Base-by-base conservation (phyloP, 1,140 invertebrate species). In the Microplitis demolitor region DNA sequence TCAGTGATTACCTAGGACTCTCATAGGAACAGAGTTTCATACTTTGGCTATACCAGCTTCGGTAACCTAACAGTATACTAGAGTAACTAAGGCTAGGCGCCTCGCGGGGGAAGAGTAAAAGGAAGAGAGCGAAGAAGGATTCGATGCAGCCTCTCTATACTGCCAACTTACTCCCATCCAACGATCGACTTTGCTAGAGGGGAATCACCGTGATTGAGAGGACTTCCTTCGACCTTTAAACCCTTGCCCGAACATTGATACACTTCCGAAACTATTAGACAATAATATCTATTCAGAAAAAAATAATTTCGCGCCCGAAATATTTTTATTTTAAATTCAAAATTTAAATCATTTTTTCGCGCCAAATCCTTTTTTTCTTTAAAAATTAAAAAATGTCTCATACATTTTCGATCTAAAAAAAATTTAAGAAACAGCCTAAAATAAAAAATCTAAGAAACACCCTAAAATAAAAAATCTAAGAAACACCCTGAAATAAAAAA, bases 1-100 rank as follows among this genome's bases (percentile, higher is more conserved):
- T 87, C 83, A 84, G 83, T 87, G 86, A 87, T 87, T 87, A 87
- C 86, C 84, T 84, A 83, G 84, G 85, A 81, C 82, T 87, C 85
- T 86, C 86, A 82, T 80, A 86, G 84, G 83, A 85, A 80, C 35
- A 61, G 62, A 86, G 83, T 86, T 87, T 85, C 85, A 80, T 85
- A 85, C 84, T 86, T 86, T 78, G 79, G 80, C 78, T 78, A 79
- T 81, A 74, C 78, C 75, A 77, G 80, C 80, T 82, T 83, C 78
- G 78, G 77, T 79, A 80, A 82, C 82, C 83, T 82, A 86, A 84
- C 83, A 83, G 80, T 85, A 83, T 79, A 77, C 81, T 79, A 85
- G 85, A 87, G 83, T 84, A 85, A 85, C 83, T 84, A 85, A 85
- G 82, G 83, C 83, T 85, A 83, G 6, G 78, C 70, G 72, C n/a